Base-by-base conservation (phyloP, 2,797 vertebrate genomes). In the Somateria mollissima region DNA sequence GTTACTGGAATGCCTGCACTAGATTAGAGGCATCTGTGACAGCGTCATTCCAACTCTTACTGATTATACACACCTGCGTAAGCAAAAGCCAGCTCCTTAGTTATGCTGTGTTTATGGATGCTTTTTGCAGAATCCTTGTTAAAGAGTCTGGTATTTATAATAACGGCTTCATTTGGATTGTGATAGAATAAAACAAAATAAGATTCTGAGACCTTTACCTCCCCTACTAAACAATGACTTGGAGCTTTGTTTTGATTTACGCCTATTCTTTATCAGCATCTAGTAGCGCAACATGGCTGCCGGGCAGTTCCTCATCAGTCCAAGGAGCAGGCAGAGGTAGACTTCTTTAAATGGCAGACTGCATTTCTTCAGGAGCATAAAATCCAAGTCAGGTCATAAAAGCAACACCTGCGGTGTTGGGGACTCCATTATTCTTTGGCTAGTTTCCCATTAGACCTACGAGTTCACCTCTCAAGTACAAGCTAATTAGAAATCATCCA, bases 401-500 rank as follows among this genome's bases (percentile, higher is more conserved):
- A 60, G 66, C 28, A 79, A 22, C 61, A 32, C 12, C 57, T 10
- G 64, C 3, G 2, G 53, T 76, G 64, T 22, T 56, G 49, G 51
- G 7, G 7, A 81, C 32, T 69, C 58, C 62, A 19, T 78, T 78
- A 64, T 51, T 75, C 71, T 64, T 49, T 87, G 83, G 32, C 80
- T 66, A 49, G 28, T 41, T 92, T 96, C 90, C 90, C 70, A 82
- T 41, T 62, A 53, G 90, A 70, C 69, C 34, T 66, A 61, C 69
- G 36, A 21, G 91, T 91, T 96, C 96, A 86, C 94, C 96, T 94
- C 94, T 73, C 32, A 89, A 91, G 90, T 87, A 58, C 30, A 53
- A 92, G 75, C 36, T 92, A 95, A 96, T 97, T 97, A 80, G 93
- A 95, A 94, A 87, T 51, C 10, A n/a, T 80, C 92, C 91, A 14